These are phyloP conservation scores for Rhegmatorhina hoffmannsi DNA, from an alignment of 2,113 vertebrate genomes.

Conservation along the genomic window DNA sequence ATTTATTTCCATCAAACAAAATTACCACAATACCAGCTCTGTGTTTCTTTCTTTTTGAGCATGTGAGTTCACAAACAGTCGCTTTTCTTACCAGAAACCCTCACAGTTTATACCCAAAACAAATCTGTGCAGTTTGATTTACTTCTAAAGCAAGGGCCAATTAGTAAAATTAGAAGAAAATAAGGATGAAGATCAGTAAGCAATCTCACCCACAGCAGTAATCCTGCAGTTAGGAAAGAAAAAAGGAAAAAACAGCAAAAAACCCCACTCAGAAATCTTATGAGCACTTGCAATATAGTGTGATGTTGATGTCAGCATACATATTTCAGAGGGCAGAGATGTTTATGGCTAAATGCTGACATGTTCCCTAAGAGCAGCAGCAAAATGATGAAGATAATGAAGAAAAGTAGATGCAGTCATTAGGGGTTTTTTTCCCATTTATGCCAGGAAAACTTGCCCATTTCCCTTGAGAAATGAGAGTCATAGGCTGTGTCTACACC, in stretches of 20 bases:
- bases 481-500: not conserved
- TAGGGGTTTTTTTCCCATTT: not conserved
- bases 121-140: not conserved
- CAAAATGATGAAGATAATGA: constrained; percentile 20
- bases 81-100: not conserved
- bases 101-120: not conserved
- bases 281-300: fast-evolving
- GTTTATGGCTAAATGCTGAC: not conserved
- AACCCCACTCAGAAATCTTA: not conserved
- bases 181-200: not conserved
- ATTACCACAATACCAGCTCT: not conserved
- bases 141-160: not conserved
- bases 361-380: not conserved
- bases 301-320: not conserved
- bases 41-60: not conserved
- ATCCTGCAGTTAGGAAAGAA: not conserved
- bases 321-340: not conserved
- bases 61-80: fast-evolving
- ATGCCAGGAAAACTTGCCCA: not conserved
- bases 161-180: not conserved
- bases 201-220: not conserved
- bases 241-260: not conserved
- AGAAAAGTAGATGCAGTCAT: not conserved
- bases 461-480: not conserved
- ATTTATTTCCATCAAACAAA: not conserved